phyloP scores from a whole-genome alignment of 2,888 invertebrate genomes.

The Alsophila aescularia region DNA sequence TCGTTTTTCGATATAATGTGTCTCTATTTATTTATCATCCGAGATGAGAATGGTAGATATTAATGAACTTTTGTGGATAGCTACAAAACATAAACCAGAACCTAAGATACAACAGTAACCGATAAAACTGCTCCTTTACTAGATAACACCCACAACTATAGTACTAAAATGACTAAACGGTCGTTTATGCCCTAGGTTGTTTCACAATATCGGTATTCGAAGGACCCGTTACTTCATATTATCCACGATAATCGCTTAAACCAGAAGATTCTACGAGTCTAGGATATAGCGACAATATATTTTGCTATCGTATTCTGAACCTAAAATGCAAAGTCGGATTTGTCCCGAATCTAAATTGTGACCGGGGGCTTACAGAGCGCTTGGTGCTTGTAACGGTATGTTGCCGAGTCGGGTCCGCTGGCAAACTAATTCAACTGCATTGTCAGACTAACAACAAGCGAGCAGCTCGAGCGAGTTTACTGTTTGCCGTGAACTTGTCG shows the following conservation, averaged over 20 bases:
- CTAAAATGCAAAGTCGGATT: slow-evolving; percentile 1
- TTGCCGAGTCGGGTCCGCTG: slow-evolving; percentile 6
- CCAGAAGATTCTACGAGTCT: background rate
- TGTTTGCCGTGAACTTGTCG: slow-evolving; percentile 2
- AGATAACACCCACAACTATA: background rate
- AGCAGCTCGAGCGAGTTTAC: background rate
- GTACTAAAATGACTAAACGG: background rate
- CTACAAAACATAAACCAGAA: slow-evolving; percentile 4
- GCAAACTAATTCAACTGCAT: slow-evolving; percentile 9
- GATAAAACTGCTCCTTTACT: slow-evolving; percentile 1
- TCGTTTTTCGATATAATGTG: slow-evolving; percentile 18
- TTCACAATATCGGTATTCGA: slow-evolving; percentile 5
- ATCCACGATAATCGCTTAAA: slow-evolving; percentile 4
- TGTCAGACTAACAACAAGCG: background rate
- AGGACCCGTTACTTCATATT: slow-evolving; percentile 4
- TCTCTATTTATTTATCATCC: slow-evolving; percentile 20
- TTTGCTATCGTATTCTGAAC: slow-evolving; percentile 6
- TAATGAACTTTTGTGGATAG: slow-evolving; percentile 5
- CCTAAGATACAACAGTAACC: background rate
- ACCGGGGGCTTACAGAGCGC: slow-evolving; percentile 15
- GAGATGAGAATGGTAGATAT: slow-evolving; percentile 9
- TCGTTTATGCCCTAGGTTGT: slow-evolving; percentile 9
- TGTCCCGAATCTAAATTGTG: slow-evolving; percentile 20
- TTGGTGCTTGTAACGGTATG: slow-evolving; percentile 15
- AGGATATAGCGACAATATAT: slow-evolving; percentile 8